A percentile compares a stretch with the other conserved stretches of the same genome.
phyloP scores from a whole-genome alignment of 2,797 vertebrate genomes.

The Argya squamiceps region DNA sequence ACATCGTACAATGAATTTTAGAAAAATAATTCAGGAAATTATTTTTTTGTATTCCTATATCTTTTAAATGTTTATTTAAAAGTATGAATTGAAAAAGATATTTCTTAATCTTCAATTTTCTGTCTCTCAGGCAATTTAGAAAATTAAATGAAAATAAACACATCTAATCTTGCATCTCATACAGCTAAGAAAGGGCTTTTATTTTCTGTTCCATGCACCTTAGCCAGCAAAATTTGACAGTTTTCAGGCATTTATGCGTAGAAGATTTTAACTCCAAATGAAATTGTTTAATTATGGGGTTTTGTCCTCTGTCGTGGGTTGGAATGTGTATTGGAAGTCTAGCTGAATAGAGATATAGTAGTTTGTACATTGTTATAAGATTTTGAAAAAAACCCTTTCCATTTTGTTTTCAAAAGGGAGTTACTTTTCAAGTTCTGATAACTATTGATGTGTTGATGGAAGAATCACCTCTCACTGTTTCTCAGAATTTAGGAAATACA shows the following conservation, averaged over 20 bases:
- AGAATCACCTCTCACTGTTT: not conserved
- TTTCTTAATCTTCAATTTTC: not conserved
- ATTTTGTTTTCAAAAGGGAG: not conserved
- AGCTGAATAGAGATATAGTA: not conserved
- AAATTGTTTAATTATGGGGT: not conserved
- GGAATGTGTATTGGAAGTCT: not conserved
- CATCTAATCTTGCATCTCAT: not conserved
- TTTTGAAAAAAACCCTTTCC: not conserved
- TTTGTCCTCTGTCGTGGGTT: not conserved
- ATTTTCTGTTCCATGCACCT: not conserved
- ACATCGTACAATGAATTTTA: fast-evolving
- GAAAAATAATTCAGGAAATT: not conserved
- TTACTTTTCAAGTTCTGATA: not conserved
- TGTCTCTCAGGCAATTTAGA: not conserved
- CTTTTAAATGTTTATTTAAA: not conserved
- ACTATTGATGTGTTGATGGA: not conserved
- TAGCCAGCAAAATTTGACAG: not conserved
- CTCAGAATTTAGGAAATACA: not conserved
- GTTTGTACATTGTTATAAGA: not conserved
- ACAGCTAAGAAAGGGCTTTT: not conserved
- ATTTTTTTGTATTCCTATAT: not conserved
- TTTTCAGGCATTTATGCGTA: not conserved
- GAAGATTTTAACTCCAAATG: not conserved
- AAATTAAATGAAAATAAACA: not conserved
- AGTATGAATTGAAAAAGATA: not conserved